Evolutionary conservation across 1,140 invertebrate genomes (phyloP).

Genomic region (Druon quercuslanigerum): DNA sequence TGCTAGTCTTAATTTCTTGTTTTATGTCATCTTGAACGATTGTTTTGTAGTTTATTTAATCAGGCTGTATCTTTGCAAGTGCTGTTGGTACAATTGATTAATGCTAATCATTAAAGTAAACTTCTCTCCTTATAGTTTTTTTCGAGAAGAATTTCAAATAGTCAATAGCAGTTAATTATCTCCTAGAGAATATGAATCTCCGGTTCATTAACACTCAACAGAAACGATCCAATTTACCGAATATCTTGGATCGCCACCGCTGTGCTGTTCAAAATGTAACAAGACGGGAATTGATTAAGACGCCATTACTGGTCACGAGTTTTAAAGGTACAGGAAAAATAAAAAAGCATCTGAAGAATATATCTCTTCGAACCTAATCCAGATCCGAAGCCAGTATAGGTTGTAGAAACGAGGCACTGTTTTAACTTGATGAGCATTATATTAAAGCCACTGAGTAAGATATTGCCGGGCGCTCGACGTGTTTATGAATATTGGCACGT

Average conservation of each 20-base stretch:
- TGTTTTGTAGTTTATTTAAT: too few species aligned
- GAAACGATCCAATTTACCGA: background rate
- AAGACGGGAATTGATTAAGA: conserved; percentile 24
- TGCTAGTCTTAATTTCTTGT: too few species aligned
- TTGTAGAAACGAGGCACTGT: conserved; percentile 26
- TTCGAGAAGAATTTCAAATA: background rate
- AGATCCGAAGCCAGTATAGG: background rate
- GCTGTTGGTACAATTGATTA: background rate
- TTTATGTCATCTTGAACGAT: too few species aligned
- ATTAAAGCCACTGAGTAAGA: conserved; percentile 57
- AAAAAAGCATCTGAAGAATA: conserved; percentile 10
- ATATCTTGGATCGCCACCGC: background rate
- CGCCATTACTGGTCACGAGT: conserved; percentile 9
- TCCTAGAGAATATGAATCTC: background rate
- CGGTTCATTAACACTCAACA: background rate
- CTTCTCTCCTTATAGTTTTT: background rate
- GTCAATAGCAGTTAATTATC: background rate
- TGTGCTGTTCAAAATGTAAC: background rate
- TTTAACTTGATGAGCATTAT: conserved; percentile 23
- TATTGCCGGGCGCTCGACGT: conserved; percentile 64
- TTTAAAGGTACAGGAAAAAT: conserved; percentile 6
- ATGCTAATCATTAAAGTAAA: background rate
- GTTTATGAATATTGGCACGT: conserved; percentile 69
- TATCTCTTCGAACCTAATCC: conserved; percentile 24
- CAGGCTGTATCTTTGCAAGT: too few species aligned